Percentiles rank a stretch among this genome's conserved stretches.
phyloP scores from a whole-genome alignment of 1,140 invertebrate species.

The Anastatus disparis region DNA sequence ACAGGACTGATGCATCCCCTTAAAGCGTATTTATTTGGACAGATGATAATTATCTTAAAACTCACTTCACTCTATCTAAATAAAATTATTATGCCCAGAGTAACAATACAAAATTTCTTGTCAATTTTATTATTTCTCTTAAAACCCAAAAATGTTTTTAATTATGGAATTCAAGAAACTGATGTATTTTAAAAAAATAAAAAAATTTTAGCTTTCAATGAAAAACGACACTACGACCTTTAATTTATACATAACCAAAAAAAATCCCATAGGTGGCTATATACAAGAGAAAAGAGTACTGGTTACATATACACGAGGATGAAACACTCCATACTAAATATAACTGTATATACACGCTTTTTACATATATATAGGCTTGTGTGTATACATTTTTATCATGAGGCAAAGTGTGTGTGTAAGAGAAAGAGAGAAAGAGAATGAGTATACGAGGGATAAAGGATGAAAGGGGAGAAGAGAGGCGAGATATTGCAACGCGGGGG shows the following conservation, averaged over 20 bases:
- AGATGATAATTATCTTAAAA: no score
- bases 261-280: constrained; percentile 46
- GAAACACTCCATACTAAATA: constrained; percentile 26
- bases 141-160: no score
- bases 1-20: no score
- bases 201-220: constrained; percentile 1
- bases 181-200: no score
- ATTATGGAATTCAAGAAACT: no score
- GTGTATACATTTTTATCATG: constrained; percentile 31
- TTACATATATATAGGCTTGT: constrained; percentile 48
- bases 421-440: constrained; percentile 8
- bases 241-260: constrained; percentile 20
- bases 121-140: no score
- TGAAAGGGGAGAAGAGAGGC: constrained; percentile 30
- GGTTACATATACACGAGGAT: constrained; percentile 45
- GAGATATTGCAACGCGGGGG: constrained; percentile 55
- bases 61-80: no score
- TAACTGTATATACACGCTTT: constrained; percentile 51
- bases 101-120: no score
- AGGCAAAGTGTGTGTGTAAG: no score
- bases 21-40: no score
- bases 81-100: no score
- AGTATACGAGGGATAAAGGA: neutral
- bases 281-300: constrained; percentile 23
- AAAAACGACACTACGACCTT: constrained; percentile 34